These are phyloP conservation scores for Knipowitschia caucasica DNA, from an alignment of 2,797 vertebrate genomes.

Conservation along the genomic window DNA sequence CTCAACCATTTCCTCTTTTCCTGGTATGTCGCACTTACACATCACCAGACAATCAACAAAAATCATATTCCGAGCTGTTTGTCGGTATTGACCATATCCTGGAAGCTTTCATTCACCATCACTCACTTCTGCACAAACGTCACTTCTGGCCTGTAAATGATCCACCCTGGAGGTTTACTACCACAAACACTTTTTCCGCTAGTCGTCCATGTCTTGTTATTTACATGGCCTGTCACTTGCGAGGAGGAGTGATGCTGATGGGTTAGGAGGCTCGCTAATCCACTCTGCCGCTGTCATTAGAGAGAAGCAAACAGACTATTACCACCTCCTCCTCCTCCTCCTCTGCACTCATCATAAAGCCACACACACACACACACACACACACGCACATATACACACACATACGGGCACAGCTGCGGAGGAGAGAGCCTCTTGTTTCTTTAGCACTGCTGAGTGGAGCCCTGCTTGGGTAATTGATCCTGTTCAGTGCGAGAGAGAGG, in stretches of 20 bases:
- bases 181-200: slow-evolving; percentile 23
- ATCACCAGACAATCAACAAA: no score
- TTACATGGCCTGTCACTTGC: slow-evolving; percentile 67
- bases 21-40: no score
- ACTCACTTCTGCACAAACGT: background rate
- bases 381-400: slow-evolving; percentile 20
- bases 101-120: background rate
- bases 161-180: slow-evolving; percentile 5
- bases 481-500: slow-evolving; percentile 65
- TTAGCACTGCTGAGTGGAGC: slow-evolving; percentile 62
- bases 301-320: slow-evolving; percentile 73
- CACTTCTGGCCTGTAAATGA: background rate
- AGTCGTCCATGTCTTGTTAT: slow-evolving; percentile 62
- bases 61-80: no score
- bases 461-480: slow-evolving; percentile 78
- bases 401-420: slow-evolving; percentile 46
- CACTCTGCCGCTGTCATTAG: slow-evolving; percentile 73
- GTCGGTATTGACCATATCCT: background rate
- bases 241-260: slow-evolving; percentile 69
- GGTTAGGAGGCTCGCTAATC: slow-evolving; percentile 68
- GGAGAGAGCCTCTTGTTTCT: slow-evolving; percentile 68
- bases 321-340: slow-evolving; percentile 65
- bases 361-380: slow-evolving; percentile 22
- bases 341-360: slow-evolving; percentile 59
- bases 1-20: no score